Percentiles rank a stretch among this genome's conserved stretches.
Evolutionary conservation across 2,797 vertebrate genomes (phyloP).

Genomic region (Cetoscarus ocellatus): DNA sequence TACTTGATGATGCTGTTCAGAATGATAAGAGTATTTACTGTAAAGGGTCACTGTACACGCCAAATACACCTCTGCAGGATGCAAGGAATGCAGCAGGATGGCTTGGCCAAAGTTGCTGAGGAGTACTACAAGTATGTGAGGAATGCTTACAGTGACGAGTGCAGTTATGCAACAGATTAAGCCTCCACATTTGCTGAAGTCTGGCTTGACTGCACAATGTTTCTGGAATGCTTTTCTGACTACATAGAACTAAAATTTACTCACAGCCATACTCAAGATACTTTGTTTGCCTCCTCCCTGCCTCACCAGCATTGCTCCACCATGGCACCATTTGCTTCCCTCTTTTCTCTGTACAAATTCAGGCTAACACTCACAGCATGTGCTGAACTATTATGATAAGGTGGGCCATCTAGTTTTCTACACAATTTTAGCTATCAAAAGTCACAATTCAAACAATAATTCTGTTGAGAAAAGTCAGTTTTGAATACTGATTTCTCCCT

Average conservation of each 20-base stretch:
- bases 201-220: not conserved
- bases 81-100: slow-evolving; percentile 16
- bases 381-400: not conserved
- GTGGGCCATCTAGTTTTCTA: not conserved
- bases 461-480: not conserved
- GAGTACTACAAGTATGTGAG: slow-evolving; percentile 17
- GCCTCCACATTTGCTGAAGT: not conserved
- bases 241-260: slow-evolving; percentile 1
- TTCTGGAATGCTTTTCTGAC: slow-evolving; percentile 28
- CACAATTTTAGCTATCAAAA: not conserved
- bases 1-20: slow-evolving; percentile 5
- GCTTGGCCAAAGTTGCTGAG: not conserved
- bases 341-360: not conserved
- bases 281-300: not conserved
- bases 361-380: not conserved
- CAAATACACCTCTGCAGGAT: slow-evolving; percentile 1
- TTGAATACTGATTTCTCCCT: not conserved
- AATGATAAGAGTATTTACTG: not conserved
- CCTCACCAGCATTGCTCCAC: slow-evolving; percentile 6
- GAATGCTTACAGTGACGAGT: slow-evolving; percentile 30
- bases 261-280: slow-evolving; percentile 22
- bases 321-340: slow-evolving; percentile 18
- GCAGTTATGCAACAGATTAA: not conserved
- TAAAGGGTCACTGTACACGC: slow-evolving; percentile 10
- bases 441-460: not conserved